A percentile compares a stretch with the other conserved stretches of the same genome.
phyloP scores from a whole-genome alignment of 2,797 vertebrate genomes.

The Hephaestus fuliginosus region DNA sequence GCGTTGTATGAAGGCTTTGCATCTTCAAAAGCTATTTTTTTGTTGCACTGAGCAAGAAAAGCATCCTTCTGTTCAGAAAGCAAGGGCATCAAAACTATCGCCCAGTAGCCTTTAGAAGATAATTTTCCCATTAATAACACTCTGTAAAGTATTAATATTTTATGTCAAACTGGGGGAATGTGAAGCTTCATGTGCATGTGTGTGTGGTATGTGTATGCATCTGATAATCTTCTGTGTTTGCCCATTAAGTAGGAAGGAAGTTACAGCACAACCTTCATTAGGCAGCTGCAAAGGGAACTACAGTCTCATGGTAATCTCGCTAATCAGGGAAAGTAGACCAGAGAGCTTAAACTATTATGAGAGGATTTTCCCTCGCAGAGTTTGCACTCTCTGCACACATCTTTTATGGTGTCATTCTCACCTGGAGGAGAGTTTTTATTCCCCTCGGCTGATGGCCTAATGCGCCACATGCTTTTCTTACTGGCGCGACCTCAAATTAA shows the following conservation, averaged over 20 bases:
- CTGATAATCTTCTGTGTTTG: conserved; percentile 50
- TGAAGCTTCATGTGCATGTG: conserved; percentile 15
- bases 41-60: neutral
- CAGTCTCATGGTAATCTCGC: conserved; percentile 31
- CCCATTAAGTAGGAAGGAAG: conserved; percentile 51
- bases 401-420: conserved; percentile 15
- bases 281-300: conserved; percentile 34
- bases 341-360: conserved; percentile 26
- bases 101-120: conserved; percentile 47
- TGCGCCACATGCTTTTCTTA: neutral
- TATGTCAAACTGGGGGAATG: conserved; percentile 52
- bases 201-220: conserved; percentile 17
- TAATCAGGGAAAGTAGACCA: conserved; percentile 38
- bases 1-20: conserved; percentile 24
- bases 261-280: conserved; percentile 43
- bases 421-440: neutral
- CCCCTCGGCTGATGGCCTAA: neutral
- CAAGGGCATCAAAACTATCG: conserved; percentile 26
- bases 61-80: conserved; percentile 11
- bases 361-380: conserved; percentile 19
- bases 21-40: conserved; percentile 33
- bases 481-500: neutral
- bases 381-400: neutral
- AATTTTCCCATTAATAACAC: conserved; percentile 57
- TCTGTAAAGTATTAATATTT: conserved; percentile 55